Conservation (phyloP, 2,113 vertebrate species). For the Thalassoma bifasciatum region DNA sequence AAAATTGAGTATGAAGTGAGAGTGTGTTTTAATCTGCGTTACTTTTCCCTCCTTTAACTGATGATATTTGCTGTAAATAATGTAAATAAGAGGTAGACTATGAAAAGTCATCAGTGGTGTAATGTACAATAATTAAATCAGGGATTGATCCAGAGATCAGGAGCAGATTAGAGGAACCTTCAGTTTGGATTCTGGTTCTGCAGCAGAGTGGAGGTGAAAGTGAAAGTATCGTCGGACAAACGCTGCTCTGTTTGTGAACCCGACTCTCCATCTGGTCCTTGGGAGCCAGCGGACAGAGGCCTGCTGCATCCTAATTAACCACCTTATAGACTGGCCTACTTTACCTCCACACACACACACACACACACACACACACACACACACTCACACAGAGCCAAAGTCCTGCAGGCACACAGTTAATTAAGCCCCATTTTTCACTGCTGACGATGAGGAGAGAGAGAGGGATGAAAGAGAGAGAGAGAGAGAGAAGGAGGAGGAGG, state of each 20-base stretch:
- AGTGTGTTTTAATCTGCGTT: too few species aligned
- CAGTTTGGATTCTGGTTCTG: slow-evolving; percentile 9
- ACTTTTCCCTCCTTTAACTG: too few species aligned
- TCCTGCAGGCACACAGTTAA: slow-evolving; percentile 76
- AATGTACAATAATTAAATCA: neutral
- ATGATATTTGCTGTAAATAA: neutral
- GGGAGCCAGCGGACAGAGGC: slow-evolving; percentile 73
- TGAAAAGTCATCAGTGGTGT: neutral
- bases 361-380: slow-evolving; percentile 47
- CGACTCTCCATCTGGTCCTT: slow-evolving; percentile 78
- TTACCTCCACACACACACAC: slow-evolving; percentile 62
- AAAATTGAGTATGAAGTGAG: too few species aligned
- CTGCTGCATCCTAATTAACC: slow-evolving; percentile 83
- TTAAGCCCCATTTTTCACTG: slow-evolving; percentile 77
- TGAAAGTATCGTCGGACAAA: slow-evolving; percentile 54
- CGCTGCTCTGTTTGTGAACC: slow-evolving; percentile 66
- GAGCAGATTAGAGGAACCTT: neutral
- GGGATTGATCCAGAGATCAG: neutral
- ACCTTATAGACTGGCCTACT: slow-evolving; percentile 82
- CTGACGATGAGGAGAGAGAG: slow-evolving; percentile 67
- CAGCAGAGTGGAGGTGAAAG: slow-evolving; percentile 34
- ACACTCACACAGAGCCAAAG: slow-evolving; percentile 54
- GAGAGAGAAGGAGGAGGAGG: neutral
- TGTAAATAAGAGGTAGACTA: neutral
- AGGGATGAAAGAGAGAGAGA: slow-evolving; percentile 18